Conservation (phyloP, 2,888 invertebrate genomes). For the Serripes groenlandicus region DNA sequence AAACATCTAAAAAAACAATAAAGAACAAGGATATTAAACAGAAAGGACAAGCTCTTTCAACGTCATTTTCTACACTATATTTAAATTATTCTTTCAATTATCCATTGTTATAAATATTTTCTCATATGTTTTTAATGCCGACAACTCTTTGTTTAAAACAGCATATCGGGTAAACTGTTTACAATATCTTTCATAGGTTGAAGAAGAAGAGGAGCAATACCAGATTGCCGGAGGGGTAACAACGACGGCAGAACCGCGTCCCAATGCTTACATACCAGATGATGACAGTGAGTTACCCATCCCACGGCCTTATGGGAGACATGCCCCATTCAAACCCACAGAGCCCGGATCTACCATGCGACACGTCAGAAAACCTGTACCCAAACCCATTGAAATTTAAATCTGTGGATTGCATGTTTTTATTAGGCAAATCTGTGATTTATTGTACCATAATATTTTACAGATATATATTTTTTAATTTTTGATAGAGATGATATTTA, state of each 20-base stretch:
- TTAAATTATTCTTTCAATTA: too few species aligned
- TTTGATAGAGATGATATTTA: too few species aligned
- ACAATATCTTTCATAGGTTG: constrained; percentile 78
- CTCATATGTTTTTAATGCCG: too few species aligned
- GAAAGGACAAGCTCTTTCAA: too few species aligned
- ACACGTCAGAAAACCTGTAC: constrained; percentile 86
- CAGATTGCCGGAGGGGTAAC: constrained; percentile 83
- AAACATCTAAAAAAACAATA: too few species aligned
- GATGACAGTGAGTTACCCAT: constrained; percentile 86
- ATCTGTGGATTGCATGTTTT: not conserved
- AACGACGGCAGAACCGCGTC: constrained; percentile 86
- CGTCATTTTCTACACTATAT: too few species aligned
- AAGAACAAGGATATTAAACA: too few species aligned
- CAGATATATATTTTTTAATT: too few species aligned
- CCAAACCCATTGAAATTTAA: constrained; percentile 86
- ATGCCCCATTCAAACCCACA: constrained; percentile 86
- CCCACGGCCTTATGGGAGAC: constrained; percentile 86
- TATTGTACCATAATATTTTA: too few species aligned
- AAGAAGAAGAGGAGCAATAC: constrained; percentile 85
- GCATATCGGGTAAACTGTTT: too few species aligned
- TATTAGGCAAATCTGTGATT: constrained; percentile 7
- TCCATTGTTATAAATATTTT: too few species aligned
- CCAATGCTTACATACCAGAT: constrained; percentile 86
- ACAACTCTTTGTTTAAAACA: too few species aligned
- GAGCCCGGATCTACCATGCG: constrained; percentile 86